Base-by-base conservation (phyloP, 35 echinoderm and acorn worm genomes). In the Diadema setosum region DNA sequence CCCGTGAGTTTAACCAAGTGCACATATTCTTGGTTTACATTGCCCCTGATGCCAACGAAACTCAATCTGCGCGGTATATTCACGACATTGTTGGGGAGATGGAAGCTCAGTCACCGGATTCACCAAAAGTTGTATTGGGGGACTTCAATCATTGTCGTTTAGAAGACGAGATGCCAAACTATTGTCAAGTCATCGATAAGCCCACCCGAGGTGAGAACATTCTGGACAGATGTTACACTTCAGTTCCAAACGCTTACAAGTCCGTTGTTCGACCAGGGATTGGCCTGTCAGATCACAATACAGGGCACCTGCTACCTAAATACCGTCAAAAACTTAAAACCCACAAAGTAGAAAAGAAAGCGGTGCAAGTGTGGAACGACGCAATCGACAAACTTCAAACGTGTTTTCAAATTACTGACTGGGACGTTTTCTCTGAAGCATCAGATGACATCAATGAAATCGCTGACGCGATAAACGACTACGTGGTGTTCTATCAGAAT, bases 1-100 rank as follows among this genome's bases (percentile, higher is more conserved):
- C 50, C 16, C 82, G 52, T 60, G 82, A 84, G 45, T 58, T 84
- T 84, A 44, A 44, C 46, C 16, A 84, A 37, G 45, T 84, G 14
- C 45, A 84, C 45, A 2, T 84, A 65, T 26, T 84, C 9, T 58
- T 65, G 41, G 75, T 81, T 25, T 81, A 81, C 26, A 40, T 81
- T 29, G 32, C 21, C 75, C 75, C 48, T n/a, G n/a, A n/a, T n/a
- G 48, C 48, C 9, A n/a, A 52, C n/a, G 48, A 9, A 9, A 52
- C 9, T n/a, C 9, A 9, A 9, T 9, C 48, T 52, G 48, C 9
- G n/a, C 9, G 48, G 9, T 9, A n/a, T 52, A 52, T 52, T 52
- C 9, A 11, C 9, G 48, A 52, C 9, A 52, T n/a, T 11, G n/a
- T 52, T 11, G n/a, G 48, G 9, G 9, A 9, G 9, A 52, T 52